A percentile compares a stretch with the other conserved stretches of the same genome.
Conservation (phyloP, 2,888 invertebrate species). For the Diplazon laetatorius region DNA sequence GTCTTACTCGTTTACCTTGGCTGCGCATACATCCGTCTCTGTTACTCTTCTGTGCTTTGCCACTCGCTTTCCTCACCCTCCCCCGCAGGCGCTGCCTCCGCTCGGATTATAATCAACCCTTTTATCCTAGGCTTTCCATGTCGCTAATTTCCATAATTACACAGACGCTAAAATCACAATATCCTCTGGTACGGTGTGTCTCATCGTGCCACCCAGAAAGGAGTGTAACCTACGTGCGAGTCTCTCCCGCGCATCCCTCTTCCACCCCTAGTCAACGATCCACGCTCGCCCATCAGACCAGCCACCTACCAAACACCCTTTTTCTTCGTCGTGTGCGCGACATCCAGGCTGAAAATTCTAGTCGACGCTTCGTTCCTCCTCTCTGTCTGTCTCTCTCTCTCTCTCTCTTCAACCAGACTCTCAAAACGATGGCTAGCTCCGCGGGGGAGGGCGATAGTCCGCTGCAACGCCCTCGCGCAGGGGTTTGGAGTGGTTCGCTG, state of each 20-base stretch:
- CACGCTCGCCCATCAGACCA: constrained; percentile 61
- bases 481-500: constrained; percentile 77
- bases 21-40: constrained; percentile 31
- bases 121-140: constrained; percentile 83
- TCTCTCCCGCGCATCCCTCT: constrained; percentile 63
- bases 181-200: constrained; percentile 74
- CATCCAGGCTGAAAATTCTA: constrained; percentile 27
- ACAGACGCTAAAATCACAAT: constrained; percentile 83
- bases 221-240: constrained; percentile 81
- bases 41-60: constrained; percentile 50
- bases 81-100: too few species aligned
- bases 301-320: constrained; percentile 59
- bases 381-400: constrained; percentile 34
- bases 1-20: constrained; percentile 43
- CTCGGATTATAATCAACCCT: constrained; percentile 83
- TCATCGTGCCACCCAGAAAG: constrained; percentile 75
- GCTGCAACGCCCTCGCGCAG: constrained; percentile 53
- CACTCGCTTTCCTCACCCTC: constrained; percentile 62
- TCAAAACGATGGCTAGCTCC: constrained; percentile 51
- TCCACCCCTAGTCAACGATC: constrained; percentile 59
- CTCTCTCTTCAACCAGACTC: constrained; percentile 49
- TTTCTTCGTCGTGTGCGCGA: constrained; percentile 51
- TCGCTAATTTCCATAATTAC: constrained; percentile 83
- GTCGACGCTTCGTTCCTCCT: constrained; percentile 44
- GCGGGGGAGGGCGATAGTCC: constrained; percentile 28